Percentiles rank a stretch among this genome's conserved stretches.
Conservation (phyloP, 2,888 invertebrate species). For the Paralinhomoeus sp. region DNA sequence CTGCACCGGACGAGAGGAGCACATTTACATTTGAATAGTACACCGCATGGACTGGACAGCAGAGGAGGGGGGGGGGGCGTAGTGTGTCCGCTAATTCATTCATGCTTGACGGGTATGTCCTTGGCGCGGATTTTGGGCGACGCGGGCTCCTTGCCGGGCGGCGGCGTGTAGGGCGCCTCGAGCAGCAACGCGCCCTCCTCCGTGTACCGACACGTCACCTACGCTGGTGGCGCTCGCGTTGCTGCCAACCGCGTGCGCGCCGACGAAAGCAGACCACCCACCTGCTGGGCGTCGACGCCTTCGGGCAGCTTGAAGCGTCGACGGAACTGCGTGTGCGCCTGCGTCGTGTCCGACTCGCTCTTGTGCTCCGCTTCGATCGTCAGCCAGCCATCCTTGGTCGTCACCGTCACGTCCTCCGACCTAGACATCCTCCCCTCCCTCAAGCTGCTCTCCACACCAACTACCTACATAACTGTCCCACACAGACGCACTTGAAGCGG, state of each 20-base stretch:
- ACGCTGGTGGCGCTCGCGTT: no score
- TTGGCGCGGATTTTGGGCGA: neutral
- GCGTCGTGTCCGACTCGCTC: neutral
- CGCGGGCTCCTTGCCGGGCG: no score
- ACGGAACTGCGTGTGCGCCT: neutral
- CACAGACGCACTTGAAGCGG: neutral
- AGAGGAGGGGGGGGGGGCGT: no score
- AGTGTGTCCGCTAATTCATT: no score
- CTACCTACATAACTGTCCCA: no score
- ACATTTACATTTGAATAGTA: no score
- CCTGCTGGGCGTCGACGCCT: neutral
- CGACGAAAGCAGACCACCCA: no score
- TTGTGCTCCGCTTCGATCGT: neutral
- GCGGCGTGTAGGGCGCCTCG: neutral
- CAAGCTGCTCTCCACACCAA: no score
- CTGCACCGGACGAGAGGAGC: no score
- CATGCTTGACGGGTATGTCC: neutral
- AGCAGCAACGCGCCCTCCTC: neutral
- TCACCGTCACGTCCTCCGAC: neutral
- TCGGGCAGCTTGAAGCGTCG: neutral
- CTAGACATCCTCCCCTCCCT: neutral
- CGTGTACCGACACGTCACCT: neutral
- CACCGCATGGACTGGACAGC: no score
- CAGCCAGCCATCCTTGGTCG: neutral
- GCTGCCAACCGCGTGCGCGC: no score